phyloP scores from a whole-genome alignment of 2,888 invertebrate species.

The Dasysyrphus tricinctus region DNA sequence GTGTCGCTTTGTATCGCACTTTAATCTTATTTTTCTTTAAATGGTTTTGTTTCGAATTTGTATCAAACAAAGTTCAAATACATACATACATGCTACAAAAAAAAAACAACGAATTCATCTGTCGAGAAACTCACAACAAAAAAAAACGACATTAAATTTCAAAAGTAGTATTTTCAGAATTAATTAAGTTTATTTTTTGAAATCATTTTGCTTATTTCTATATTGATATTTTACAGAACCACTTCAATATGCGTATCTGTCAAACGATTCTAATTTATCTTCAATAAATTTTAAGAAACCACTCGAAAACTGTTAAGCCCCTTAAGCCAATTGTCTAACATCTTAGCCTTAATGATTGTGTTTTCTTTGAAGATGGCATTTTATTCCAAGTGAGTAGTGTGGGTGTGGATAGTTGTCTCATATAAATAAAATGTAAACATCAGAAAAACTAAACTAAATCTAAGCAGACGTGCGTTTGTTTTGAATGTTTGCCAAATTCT shows the following conservation, averaged over 20 bases:
- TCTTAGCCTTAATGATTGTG: neutral
- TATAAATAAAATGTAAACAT: neutral
- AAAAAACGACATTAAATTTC: no score
- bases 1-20: no score
- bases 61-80: no score
- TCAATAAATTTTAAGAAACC: neutral
- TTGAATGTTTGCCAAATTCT: conserved; percentile 22
- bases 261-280: neutral
- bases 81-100: no score
- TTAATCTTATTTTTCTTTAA: no score
- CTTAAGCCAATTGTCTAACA: neutral
- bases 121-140: no score
- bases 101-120: no score
- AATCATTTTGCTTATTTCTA: neutral
- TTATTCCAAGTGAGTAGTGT: neutral
- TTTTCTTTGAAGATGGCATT: neutral
- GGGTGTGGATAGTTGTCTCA: neutral
- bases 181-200: neutral
- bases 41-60: no score
- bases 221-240: neutral
- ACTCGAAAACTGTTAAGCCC: neutral
- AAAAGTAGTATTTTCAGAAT: neutral
- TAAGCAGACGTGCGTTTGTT: neutral
- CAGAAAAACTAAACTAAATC: neutral
- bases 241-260: neutral